phyloP scores from a whole-genome alignment of 2,797 vertebrate species.

The Gallinago solitaria region DNA sequence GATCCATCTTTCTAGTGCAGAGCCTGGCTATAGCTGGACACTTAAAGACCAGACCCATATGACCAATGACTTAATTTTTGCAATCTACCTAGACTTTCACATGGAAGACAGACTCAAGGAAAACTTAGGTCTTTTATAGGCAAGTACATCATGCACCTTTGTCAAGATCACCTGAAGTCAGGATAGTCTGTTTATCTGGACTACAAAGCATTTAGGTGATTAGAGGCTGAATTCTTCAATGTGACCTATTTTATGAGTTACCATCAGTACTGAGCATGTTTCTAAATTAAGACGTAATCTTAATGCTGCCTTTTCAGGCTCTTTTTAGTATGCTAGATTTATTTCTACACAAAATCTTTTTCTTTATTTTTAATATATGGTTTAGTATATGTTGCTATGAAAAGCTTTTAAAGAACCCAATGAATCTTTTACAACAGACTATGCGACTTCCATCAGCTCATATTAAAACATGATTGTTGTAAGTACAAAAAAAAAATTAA shows the following conservation, averaged over 20 bases:
- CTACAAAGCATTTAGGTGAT: neutral
- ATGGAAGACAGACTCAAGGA: neutral
- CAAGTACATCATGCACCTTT: neutral
- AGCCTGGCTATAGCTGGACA: neutral
- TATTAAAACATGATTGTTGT: conserved; percentile 71
- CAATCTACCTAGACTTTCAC: neutral
- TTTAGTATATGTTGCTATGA: conserved; percentile 57
- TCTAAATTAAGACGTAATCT: conserved; percentile 36
- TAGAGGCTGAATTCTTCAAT: neutral
- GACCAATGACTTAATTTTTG: neutral
- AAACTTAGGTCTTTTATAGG: rapidly evolving
- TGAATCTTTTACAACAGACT: conserved; percentile 64
- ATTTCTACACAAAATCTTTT: conserved; percentile 59
- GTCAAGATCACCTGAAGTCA: neutral
- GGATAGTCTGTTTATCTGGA: neutral
- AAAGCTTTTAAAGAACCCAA: conserved; percentile 73
- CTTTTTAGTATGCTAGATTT: conserved; percentile 67
- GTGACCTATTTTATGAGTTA: neutral
- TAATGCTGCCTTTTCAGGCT: conserved; percentile 49
- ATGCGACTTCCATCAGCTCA: conserved; percentile 59
- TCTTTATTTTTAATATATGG: conserved; percentile 69
- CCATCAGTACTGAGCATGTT: conserved; percentile 31
- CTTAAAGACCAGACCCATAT: rapidly evolving
- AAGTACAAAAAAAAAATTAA: conserved; percentile 72
- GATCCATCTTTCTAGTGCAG: rapidly evolving